A percentile compares a stretch with the other conserved stretches of the same genome.
Conservation (phyloP, 2,113 vertebrate species). For the Syrrhaptes paradoxus region DNA sequence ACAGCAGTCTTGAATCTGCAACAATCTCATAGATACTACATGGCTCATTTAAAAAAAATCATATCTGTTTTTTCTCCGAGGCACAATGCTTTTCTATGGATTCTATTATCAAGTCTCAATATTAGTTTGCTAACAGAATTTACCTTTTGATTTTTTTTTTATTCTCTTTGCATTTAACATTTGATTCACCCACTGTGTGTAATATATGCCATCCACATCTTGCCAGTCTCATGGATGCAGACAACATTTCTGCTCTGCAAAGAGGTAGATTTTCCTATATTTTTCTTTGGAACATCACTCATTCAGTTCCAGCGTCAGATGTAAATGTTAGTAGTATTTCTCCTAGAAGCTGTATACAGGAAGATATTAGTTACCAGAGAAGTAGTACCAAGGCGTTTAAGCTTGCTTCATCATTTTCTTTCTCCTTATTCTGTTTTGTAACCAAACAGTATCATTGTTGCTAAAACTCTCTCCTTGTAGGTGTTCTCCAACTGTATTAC, state of each 20-base stretch:
- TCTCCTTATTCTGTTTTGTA: conserved; percentile 36
- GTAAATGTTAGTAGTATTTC: neutral
- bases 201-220: neutral
- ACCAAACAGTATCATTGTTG: conserved; percentile 37
- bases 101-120: neutral
- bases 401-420: neutral
- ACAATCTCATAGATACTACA: neutral
- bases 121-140: neutral
- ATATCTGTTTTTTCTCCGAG: neutral
- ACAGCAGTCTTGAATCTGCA: neutral
- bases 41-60: neutral
- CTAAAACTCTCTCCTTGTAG: conserved; percentile 41
- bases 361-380: neutral
- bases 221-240: neutral
- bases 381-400: neutral
- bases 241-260: neutral
- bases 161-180: neutral
- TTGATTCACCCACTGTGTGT: neutral
- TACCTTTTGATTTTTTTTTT: neutral
- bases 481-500: conserved; percentile 50
- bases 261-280: neutral
- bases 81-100: neutral
- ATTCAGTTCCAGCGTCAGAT: neutral
- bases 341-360: neutral
- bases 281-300: neutral